Conservation (phyloP, 2,797 vertebrate species). For the Schizopygopsis malacanthus region DNA sequence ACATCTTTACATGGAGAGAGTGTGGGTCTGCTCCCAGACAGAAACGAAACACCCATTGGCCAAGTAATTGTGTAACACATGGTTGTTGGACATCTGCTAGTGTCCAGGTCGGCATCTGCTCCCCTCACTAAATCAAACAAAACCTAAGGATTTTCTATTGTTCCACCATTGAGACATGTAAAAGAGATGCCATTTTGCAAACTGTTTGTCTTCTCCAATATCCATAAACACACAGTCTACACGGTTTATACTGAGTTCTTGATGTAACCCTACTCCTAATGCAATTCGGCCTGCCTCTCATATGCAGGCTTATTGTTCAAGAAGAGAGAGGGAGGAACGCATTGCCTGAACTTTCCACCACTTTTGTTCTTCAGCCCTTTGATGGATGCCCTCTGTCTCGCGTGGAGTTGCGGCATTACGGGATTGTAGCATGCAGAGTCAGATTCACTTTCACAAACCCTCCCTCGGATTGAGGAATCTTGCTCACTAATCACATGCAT, state of each 20-base stretch:
- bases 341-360: conserved; percentile 42
- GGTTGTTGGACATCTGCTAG: conserved; percentile 39
- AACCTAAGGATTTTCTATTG: conserved; percentile 3
- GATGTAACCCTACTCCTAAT: conserved; percentile 45
- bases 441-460: conserved; percentile 32
- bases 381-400: conserved; percentile 32
- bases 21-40: not conserved
- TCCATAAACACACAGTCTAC: conserved; percentile 36
- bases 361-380: conserved; percentile 42
- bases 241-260: conserved; percentile 28
- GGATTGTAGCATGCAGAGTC: conserved; percentile 6
- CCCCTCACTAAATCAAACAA: conserved; percentile 30
- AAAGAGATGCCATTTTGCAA: conserved; percentile 24
- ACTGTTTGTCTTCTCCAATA: conserved; percentile 40
- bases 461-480: conserved; percentile 9
- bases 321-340: not conserved
- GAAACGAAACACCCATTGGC: conserved; percentile 27
- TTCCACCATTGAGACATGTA: conserved; percentile 21
- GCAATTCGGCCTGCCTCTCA: conserved; percentile 16
- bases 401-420: not conserved
- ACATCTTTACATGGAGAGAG: conserved; percentile 10
- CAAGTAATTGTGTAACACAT: conserved; percentile 28
- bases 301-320: conserved; percentile 18
- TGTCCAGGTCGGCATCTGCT: conserved; percentile 33
- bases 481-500: conserved; percentile 48